These are phyloP conservation scores for Amphiduros pacificus DNA, from an alignment of 2,888 invertebrate species.

Conservation along the genomic window DNA sequence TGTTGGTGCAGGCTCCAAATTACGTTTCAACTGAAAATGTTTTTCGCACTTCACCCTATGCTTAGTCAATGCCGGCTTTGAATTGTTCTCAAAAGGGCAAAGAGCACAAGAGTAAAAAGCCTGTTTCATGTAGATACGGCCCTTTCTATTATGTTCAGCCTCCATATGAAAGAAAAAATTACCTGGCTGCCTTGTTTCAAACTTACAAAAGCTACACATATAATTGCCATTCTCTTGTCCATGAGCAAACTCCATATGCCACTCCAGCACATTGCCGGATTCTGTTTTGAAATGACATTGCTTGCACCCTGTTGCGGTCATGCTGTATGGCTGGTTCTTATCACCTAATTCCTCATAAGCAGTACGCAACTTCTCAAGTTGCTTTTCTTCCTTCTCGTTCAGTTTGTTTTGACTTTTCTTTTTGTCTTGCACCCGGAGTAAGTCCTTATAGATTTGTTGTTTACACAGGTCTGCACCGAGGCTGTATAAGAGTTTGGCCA, in stretches of 20 bases:
- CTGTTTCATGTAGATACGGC: constrained; percentile 80
- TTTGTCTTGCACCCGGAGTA: constrained; percentile 83
- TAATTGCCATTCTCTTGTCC: constrained; percentile 56
- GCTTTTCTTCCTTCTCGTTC: constrained; percentile 63
- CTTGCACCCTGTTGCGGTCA: constrained; percentile 4
- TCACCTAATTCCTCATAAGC: constrained; percentile 11
- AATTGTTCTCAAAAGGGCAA: constrained; percentile 92
- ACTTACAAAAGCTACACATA: constrained; percentile 79
- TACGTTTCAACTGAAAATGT: constrained; percentile 84
- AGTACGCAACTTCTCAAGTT: constrained; percentile 66
- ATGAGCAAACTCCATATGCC: constrained; percentile 26
- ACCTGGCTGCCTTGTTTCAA: constrained; percentile 76
- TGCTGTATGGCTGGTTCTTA: constrained; percentile 6
- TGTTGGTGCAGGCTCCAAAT: constrained; percentile 69
- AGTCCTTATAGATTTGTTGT: constrained; percentile 90
- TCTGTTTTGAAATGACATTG: constrained; percentile 22
- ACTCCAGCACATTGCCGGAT: constrained; percentile 18
- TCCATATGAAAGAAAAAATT: constrained; percentile 77
- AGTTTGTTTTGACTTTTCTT: constrained; percentile 65
- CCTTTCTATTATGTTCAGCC: constrained; percentile 81
- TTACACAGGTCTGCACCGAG: constrained; percentile 89
- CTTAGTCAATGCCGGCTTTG: constrained; percentile 84
- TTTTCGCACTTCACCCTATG: constrained; percentile 86
- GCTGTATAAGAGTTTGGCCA: constrained; percentile 88
- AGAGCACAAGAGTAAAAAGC: constrained; percentile 68